Base-by-base conservation (phyloP, 2,797 vertebrate genomes). In the Coregonus sp. region DNA sequence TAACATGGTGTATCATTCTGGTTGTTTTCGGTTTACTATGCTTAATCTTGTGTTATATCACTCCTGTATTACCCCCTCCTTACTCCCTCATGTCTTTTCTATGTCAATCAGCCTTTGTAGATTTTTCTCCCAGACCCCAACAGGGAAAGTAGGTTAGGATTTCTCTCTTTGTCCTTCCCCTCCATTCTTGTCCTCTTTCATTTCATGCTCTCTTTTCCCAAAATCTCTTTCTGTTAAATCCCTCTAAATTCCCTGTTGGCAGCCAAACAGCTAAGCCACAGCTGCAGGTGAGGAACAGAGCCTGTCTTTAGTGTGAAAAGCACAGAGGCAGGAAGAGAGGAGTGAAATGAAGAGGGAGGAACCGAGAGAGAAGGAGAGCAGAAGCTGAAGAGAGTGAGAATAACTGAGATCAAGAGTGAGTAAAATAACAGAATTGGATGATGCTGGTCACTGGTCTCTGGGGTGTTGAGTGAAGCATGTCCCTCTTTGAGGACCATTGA, bases 381-480 rank as follows among this genome's bases (percentile, higher is more conserved):
- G 9, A 66, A 15, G 15, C 63, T 59, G n/a, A 59, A 20, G 56
- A 66, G 65, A 33, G 12, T 14, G 29, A 66, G 14, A 33, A 67
- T 67, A 25, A 25, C 25, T 25, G 25, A 25, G 25, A 25, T 25
- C 25, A 25, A 25, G 11, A 33, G 29, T 5, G 11, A 35, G 16
- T 18, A 59, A 2, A 59, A 33, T 31, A 31, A 59, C 76, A 75
- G 63, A 40, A 25, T 16, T 29, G 61, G 72, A 71, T 69, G 72
- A 65, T 71, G 25, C 78, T 84, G 25, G 35, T 73, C 74, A 47
- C 79, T 75, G 59, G 80, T 70, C 59, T 81, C 75, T 15, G 66
- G 79, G 80, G 73, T 59, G 72, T 79, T 70, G 80, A 78, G 80
- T 76, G 78, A 79, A 83, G 82, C 69, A 74, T 77, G 75, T 74